Base-by-base conservation (phyloP, 2,888 invertebrate genomes). In the Nomada hirtipes region DNA sequence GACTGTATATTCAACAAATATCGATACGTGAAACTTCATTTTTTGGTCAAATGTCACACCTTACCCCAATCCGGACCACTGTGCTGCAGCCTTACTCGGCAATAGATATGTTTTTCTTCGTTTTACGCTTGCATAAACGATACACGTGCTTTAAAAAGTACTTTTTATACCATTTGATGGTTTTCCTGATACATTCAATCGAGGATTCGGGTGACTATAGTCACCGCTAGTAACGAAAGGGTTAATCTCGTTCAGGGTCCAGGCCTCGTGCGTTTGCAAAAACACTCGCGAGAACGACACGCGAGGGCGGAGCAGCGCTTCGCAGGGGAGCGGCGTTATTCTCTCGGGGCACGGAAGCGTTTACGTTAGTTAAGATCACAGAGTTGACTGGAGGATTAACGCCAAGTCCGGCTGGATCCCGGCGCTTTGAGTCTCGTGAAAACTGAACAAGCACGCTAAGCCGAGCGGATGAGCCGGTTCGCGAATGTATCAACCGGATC, bases 311-410 rank as follows among this genome's bases (percentile, higher is more conserved):
- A 20, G 13, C 60, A 72, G 55, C 55, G 82, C 76, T 76, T 82
- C 82, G 10, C 52, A 20, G 36, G 26, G 23, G 55, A 29, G 53
- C 70, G 50, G 68, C 74, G 71, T 85, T 83, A 76, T 78, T 73
- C 68, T 67, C 57, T 0, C n/a, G 13, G 23, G 23, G 68, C 15
- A 18, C 52, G 13, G n/a, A 9, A 20, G 79, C 55, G 78, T 72
- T 67, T 61, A 29, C 83, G 79, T 84, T 83, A 71, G 81, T 78
- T 78, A 81, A 85, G 84, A 85, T 83, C 78, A 29, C 60, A 59
- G 75, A 82, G 70, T 82, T 79, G 82, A 83, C 76, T 77, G n/a
- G 77, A 60, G 74, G 83, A 88, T 88, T 88, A 86, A 57, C 79
- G 74, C 68, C 29, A 82, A 76, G 82, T 73, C 76, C 76, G 44